Conservation (phyloP, 53 echinoderm and acorn worm species). For the Crossaster papposus region DNA sequence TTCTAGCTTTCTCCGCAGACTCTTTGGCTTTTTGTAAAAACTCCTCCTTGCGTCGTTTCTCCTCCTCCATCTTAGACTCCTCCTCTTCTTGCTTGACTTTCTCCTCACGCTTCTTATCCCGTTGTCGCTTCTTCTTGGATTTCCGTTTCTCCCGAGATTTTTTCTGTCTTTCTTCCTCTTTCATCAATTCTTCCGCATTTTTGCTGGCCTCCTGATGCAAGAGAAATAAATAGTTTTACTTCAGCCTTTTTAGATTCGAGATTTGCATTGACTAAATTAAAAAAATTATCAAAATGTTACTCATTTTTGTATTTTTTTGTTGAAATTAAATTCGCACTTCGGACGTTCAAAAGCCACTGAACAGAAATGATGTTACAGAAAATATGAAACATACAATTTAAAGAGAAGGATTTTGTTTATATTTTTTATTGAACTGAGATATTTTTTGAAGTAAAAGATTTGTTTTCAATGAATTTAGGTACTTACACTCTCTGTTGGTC, state of each 20-base stretch:
- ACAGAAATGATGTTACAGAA: no score
- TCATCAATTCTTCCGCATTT: constrained; percentile 74
- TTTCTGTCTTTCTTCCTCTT: constrained; percentile 87
- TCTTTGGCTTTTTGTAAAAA: constrained; percentile 44
- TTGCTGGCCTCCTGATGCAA: constrained; percentile 76
- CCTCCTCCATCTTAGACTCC: constrained; percentile 43
- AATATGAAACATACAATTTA: no score
- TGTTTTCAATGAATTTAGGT: not conserved
- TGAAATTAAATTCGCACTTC: no score
- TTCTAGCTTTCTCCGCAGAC: constrained; percentile 55
- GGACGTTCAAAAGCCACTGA: no score
- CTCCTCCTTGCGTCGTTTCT: constrained; percentile 62
- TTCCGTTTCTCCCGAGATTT: constrained; percentile 78
- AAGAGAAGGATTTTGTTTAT: no score
- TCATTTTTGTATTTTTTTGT: no score
- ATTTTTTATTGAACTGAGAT: not conserved
- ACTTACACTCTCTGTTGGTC: constrained; percentile 78
- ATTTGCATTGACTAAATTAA: no score
- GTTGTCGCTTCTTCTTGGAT: constrained; percentile 77
- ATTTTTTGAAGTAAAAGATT: not conserved
- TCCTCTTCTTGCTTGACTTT: constrained; percentile 71
- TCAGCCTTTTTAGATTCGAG: no score
- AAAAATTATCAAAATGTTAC: no score
- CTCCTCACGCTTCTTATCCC: constrained; percentile 80
- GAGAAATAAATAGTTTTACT: not conserved